Base-by-base conservation (phyloP, 2,113 vertebrate genomes). In the Malurus alboscapulatus region DNA sequence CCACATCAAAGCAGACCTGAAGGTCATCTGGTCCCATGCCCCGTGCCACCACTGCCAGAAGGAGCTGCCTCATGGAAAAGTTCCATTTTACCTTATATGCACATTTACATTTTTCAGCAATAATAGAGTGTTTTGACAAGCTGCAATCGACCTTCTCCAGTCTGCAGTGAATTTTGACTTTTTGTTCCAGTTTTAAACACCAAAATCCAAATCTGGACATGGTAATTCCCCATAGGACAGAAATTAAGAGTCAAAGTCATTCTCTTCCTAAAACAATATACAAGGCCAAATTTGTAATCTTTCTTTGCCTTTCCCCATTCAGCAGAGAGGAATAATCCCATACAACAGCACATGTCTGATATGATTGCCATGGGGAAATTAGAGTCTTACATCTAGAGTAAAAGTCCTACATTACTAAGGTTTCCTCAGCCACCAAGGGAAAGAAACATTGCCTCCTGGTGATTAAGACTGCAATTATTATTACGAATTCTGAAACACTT, bases 371-470 rank as follows among this genome's bases (percentile, higher is more conserved):
- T 24, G 36, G 55, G 62, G 42, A 93, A 81, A 88, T 80, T 22
- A 59, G 77, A 77, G 47, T 47, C 38, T 89, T 69, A 6, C 12
- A 57, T 48, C 59, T 30, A 59, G 45, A 88, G 44, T 61, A 53
- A 38, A 92, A 92, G 66, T 59, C 36, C 71, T 59, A 34, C 51
- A 87, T 71, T 59, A 27, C 36, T 51, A 42, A 57, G 29, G 47
- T 34, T 85, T 85, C 47, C 22, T 80, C 27, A 1, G 29, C 72
- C 55, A 6, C 81, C 84, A 94, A 20, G 76, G 67, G 82, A 90
- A 95, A 91, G 75, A 94, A 95, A 94, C 91, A 93, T 94, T 96
- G 89, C 91, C 93, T 96, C 84, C 95, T 95, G 87, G 87, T 92
- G 91, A 96, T 94, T 95, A 88, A 74, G 72, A 88, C 51, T 80